These are phyloP conservation scores for Aulostomus chinensis DNA, from an alignment of 2,797 vertebrate genomes.

Conservation along the genomic window DNA sequence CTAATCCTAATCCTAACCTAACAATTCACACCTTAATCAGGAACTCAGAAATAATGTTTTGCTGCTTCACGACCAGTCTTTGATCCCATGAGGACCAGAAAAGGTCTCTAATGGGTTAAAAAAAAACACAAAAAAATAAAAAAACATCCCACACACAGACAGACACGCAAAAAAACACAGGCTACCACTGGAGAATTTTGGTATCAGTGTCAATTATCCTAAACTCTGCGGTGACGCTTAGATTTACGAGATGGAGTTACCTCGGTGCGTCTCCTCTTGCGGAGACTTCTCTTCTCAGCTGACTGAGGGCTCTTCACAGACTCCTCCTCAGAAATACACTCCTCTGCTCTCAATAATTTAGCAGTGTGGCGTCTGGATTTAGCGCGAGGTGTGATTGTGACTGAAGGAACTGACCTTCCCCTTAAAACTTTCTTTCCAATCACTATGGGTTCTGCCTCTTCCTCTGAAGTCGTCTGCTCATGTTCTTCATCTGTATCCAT, in stretches of 20 bases:
- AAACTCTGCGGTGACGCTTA: conserved; percentile 38
- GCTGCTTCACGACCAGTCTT: too few relatives aligned
- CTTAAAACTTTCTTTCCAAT: conserved; percentile 28
- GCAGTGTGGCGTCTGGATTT: conserved; percentile 8
- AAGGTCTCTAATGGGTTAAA: too few relatives aligned
- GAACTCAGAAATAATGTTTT: too few relatives aligned
- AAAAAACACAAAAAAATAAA: too few relatives aligned
- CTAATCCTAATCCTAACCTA: too few relatives aligned
- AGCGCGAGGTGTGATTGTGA: conserved; percentile 13
- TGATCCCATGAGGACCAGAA: too few relatives aligned
- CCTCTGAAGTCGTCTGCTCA: conserved; percentile 13
- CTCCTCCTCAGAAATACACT: conserved; percentile 7
- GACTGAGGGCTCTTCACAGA: conserved; percentile 1
- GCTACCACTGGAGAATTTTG: too few relatives aligned
- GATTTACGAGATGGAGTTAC: conserved; percentile 29
- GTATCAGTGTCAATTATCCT: background rate
- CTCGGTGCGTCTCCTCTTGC: conserved; percentile 40
- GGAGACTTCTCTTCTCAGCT: background rate
- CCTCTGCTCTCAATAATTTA: conserved; percentile 3
- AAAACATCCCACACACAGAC: too few relatives aligned
- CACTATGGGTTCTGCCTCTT: conserved; percentile 11
- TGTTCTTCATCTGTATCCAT: conserved; percentile 19
- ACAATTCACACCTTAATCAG: too few relatives aligned
- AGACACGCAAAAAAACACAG: too few relatives aligned
- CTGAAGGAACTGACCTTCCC: conserved; percentile 28